phyloP scores from a whole-genome alignment of 2,888 invertebrate species.

The Himalopsyche tibetana region DNA sequence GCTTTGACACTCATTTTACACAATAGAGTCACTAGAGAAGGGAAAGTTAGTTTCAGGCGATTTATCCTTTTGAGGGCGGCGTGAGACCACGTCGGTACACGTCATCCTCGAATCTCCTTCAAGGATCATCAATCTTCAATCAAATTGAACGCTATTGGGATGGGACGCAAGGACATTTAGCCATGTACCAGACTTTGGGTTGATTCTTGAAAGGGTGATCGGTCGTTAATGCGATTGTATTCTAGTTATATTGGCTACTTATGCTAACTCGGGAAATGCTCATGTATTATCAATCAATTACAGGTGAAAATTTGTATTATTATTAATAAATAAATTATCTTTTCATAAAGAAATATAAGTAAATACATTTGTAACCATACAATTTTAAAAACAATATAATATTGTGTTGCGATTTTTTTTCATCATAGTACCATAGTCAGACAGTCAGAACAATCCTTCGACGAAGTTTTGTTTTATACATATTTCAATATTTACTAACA shows the following conservation, averaged over 20 bases:
- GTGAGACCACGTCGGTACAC: slow-evolving; percentile 22
- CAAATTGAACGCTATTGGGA: slow-evolving; percentile 10
- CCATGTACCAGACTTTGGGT: not conserved
- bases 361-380: too few relatives aligned
- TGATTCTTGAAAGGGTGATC: slow-evolving; percentile 11
- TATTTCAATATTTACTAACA: too few relatives aligned
- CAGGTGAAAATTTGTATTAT: too few relatives aligned
- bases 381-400: too few relatives aligned
- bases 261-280: too few relatives aligned
- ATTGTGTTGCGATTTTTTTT: too few relatives aligned
- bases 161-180: slow-evolving; percentile 11
- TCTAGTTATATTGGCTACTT: not conserved
- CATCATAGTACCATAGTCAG: too few relatives aligned
- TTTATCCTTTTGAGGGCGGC: slow-evolving; percentile 23
- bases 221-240: slow-evolving; percentile 1
- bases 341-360: too few relatives aligned
- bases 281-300: too few relatives aligned
- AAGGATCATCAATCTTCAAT: slow-evolving; percentile 34
- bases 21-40: slow-evolving; percentile 1
- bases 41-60: slow-evolving; percentile 11
- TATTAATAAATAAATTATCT: too few relatives aligned
- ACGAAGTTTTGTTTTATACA: too few relatives aligned
- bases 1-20: not conserved
- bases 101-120: slow-evolving; percentile 26
- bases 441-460: too few relatives aligned